Conservation (phyloP, 1,140 invertebrate genomes). For the Drosophila ironensis region DNA sequence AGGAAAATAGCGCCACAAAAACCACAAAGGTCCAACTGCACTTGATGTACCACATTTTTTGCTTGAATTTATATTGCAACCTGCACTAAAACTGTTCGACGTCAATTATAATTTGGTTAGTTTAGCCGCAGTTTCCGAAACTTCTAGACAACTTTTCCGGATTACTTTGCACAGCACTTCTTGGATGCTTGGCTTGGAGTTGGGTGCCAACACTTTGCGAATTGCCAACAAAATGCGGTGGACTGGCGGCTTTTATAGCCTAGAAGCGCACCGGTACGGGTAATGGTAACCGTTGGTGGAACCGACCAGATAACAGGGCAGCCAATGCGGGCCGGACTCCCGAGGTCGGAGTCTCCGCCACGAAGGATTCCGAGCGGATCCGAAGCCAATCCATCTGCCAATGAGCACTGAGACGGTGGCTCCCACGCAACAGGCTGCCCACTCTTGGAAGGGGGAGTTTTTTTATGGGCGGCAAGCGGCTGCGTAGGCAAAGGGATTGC, state of each 20-base stretch:
- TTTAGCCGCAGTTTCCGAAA: conserved; percentile 25
- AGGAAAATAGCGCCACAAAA: conserved; percentile 50
- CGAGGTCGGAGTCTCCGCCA: conserved; percentile 15
- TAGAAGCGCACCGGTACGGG: conserved; percentile 4
- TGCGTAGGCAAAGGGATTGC: background rate
- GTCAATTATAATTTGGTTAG: conserved; percentile 28
- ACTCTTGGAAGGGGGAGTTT: background rate
- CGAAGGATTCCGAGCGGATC: conserved; percentile 40
- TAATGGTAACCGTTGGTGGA: conserved; percentile 15
- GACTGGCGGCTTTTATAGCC: conserved; percentile 68
- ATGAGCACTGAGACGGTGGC: conserved; percentile 47
- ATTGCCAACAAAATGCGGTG: conserved; percentile 66
- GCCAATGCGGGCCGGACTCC: conserved; percentile 49
- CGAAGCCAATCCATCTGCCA: conserved; percentile 44
- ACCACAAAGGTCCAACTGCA: conserved; percentile 66
- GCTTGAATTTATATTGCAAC: background rate
- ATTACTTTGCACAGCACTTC: conserved; percentile 17
- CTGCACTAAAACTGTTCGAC: conserved; percentile 26
- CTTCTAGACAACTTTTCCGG: conserved; percentile 18
- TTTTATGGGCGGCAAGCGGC: background rate
- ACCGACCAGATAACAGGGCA: conserved; percentile 50
- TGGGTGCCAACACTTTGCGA: conserved; percentile 52
- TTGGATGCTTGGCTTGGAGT: conserved; percentile 11
- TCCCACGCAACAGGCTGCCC: conserved; percentile 63
- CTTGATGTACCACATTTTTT: conserved; percentile 64